A percentile compares a stretch with the other conserved stretches of the same genome.
These are phyloP conservation scores for Tragelaphus scriptus DNA, from an alignment of 2,113 vertebrate species.

Conservation along the genomic window DNA sequence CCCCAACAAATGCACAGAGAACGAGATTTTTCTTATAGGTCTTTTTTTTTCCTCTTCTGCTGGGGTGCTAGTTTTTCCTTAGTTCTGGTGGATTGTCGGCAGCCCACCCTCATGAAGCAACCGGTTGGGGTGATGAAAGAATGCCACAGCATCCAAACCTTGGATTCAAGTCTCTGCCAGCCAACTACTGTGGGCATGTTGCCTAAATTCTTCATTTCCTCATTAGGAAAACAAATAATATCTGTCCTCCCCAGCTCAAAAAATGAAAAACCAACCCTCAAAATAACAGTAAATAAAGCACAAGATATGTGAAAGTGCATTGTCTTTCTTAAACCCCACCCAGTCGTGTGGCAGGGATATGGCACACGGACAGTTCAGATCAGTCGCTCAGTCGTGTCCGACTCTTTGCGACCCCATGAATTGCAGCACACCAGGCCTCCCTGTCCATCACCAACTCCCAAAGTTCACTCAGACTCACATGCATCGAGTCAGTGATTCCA, in stretches of 20 bases:
- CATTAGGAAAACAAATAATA: background rate
- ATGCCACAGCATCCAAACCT: too few relatives aligned
- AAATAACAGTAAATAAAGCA: background rate
- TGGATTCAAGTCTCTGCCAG: background rate
- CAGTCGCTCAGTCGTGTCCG: too few relatives aligned
- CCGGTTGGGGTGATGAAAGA: background rate
- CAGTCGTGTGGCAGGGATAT: background rate
- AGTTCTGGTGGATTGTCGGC: background rate
- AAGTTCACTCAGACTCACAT: too few relatives aligned
- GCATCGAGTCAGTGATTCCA: too few relatives aligned
- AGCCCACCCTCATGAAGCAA: background rate
- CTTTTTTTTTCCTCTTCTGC: background rate
- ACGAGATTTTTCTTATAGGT: background rate
- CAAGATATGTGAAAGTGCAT: background rate
- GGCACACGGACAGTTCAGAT: too few relatives aligned
- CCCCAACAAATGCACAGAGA: background rate
- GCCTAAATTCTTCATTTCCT: background rate
- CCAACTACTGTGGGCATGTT: background rate
- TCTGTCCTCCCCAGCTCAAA: background rate
- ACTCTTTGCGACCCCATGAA: too few relatives aligned
- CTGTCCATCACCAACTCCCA: too few relatives aligned
- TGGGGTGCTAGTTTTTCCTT: background rate
- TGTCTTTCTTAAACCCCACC: background rate
- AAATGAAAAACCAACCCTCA: background rate
- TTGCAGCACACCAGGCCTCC: too few relatives aligned